A percentile compares a stretch with the other conserved stretches of the same genome.
Conservation (phyloP, 2,888 invertebrate species). For the Hyalella azteca region DNA sequence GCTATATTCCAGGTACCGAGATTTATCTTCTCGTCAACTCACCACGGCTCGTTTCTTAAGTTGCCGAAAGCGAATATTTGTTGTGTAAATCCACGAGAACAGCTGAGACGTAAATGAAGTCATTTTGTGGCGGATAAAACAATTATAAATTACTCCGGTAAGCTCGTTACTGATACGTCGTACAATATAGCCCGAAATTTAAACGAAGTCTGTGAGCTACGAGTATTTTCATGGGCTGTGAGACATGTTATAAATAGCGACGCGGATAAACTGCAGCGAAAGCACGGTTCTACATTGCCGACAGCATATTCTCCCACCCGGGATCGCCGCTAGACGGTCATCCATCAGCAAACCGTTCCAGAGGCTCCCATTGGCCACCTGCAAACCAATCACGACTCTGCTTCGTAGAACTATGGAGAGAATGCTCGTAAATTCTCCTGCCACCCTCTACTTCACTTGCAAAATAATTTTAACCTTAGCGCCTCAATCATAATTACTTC, state of each 20-base stretch:
- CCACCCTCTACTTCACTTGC: conserved; percentile 31
- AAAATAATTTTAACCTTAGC: conserved; percentile 27
- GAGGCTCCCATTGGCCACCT: conserved; percentile 34
- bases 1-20: too few species aligned
- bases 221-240: too few species aligned
- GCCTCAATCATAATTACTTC: conserved; percentile 28
- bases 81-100: too few species aligned
- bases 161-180: too few species aligned
- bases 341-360: conserved; percentile 27
- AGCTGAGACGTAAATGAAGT: too few species aligned
- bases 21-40: too few species aligned
- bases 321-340: not conserved
- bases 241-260: conserved; percentile 13
- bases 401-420: conserved; percentile 32
- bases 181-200: too few species aligned
- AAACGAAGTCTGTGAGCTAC: too few species aligned
- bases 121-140: too few species aligned
- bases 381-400: conserved; percentile 30
- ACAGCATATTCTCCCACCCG: conserved; percentile 16
- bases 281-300: conserved; percentile 11
- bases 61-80: too few species aligned
- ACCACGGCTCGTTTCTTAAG: too few species aligned
- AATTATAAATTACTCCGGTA: too few species aligned
- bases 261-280: not conserved
- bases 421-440: conserved; percentile 25